A percentile compares a stretch with the other conserved stretches of the same genome.
Conservation (phyloP, 2,797 vertebrate species). For the Coreius guichenoti region DNA sequence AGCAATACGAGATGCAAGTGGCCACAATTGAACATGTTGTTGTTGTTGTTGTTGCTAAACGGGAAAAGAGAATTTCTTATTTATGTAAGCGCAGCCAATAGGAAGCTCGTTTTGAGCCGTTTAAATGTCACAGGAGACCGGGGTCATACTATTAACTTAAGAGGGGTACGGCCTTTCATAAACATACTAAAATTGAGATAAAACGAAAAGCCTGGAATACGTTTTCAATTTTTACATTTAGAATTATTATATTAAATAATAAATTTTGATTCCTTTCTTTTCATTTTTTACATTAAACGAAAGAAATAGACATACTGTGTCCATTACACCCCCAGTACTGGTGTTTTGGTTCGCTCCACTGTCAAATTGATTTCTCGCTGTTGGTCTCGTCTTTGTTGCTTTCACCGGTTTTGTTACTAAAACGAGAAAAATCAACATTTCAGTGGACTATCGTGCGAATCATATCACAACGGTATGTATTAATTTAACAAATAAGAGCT, state of each 20-base stretch:
- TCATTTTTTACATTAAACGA: neutral
- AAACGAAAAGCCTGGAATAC: neutral
- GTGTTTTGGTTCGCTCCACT: conserved; percentile 64
- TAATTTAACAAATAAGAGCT: neutral
- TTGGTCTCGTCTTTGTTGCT: conserved; percentile 72
- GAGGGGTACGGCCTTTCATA: neutral
- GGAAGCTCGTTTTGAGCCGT: conserved; percentile 13
- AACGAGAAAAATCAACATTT: conserved; percentile 20
- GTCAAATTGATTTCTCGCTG: conserved; percentile 70
- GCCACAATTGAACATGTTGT: neutral
- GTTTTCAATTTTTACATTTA: neutral
- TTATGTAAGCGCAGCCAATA: conserved; percentile 45
- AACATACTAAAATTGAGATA: too few species aligned
- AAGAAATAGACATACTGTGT: neutral
- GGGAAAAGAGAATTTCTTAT: neutral
- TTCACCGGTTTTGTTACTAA: conserved; percentile 74
- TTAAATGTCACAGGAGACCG: conserved; percentile 51
- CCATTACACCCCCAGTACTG: neutral
- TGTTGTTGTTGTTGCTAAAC: neutral
- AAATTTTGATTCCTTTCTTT: neutral
- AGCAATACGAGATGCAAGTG: neutral
- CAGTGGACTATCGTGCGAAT: conserved; percentile 20
- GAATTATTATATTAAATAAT: accelerated
- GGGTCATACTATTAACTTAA: neutral
- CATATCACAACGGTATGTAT: conserved; percentile 52